Evolutionary conservation across 2,797 vertebrate species (phyloP), one percentile per base, ranked within the genome.

Genomic region (Rallus crepitans): DNA sequence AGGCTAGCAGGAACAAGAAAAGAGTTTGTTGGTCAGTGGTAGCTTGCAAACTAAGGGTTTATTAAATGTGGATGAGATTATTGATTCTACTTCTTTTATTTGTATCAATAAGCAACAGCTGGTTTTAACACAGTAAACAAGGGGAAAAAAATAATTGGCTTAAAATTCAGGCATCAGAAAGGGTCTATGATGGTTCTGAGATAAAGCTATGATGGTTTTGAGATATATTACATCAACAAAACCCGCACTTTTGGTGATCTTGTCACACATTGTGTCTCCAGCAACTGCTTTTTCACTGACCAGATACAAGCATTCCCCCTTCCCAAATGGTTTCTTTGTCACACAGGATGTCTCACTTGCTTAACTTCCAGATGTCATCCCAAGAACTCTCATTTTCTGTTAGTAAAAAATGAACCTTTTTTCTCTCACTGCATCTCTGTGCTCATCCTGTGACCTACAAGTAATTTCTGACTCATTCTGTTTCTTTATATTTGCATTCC

Each of bases 401-500:
- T 15, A 45, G 25, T 19, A 59, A 70, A 90, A 88, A 91, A 56
- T 5, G 2, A 91, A 84, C 4, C 2, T 40, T 73, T 72, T 77
- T 80, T 31, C 50, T 79, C 40, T 89, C 24, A 28, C 13, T 64
- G 47, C 23, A 73, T 15, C 64, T 77, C 40, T 68, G 18, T 6
- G 12, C 60, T 88, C 33, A 45, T 73, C 37, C 31, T 2, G 7
- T 68, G 69, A 93, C 57, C 37, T 65, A 87, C 33, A 30, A 85
- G 57, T 71, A 27, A 68, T 70, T 89, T 86, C 81, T 71, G 83
- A 90, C 71, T 94, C 83, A 84, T 55, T 95, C 65, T 75, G n/a
- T 80, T 96, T 89, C 73, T 78, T 89, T 77, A 31, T 20, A 87
- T 89, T 93, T 94, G 55, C 76, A 93, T 92, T 93, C 68, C 76